Evolutionary conservation across 2,888 invertebrate genomes (phyloP).

Genomic region (Crossocerus cetratus): DNA sequence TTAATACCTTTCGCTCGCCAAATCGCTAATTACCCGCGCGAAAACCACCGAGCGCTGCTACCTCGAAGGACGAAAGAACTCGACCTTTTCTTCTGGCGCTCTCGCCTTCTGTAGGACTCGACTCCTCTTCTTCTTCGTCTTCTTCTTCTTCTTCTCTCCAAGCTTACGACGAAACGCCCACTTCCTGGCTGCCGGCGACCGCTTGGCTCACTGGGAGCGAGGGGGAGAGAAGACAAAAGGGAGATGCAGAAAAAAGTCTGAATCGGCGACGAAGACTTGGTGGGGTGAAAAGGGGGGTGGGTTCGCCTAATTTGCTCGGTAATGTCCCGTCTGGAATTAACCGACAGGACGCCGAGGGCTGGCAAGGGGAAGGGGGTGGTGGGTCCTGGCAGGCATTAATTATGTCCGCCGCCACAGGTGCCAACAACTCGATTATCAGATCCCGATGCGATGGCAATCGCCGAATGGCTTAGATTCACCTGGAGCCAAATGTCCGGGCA

Average conservation of each 20-base stretch:
- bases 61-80: conserved; percentile 44
- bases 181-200: conserved; percentile 67
- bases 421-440: conserved; percentile 75
- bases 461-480: too few species aligned
- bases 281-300: conserved; percentile 3
- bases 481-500: too few species aligned
- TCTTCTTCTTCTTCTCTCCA: conserved; percentile 35
- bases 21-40: conserved; percentile 70
- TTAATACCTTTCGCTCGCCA: conserved; percentile 70
- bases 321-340: conserved; percentile 57
- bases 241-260: conserved; percentile 2
- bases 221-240: background rate
- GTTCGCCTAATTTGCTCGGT: conserved; percentile 55
- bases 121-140: conserved; percentile 7
- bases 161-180: conserved; percentile 70
- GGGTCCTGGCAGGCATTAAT: conserved; percentile 67
- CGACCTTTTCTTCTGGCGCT: conserved; percentile 12
- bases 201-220: conserved; percentile 43
- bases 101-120: conserved; percentile 35
- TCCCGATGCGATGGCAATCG: conserved; percentile 69
- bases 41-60: too few species aligned
- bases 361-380: conserved; percentile 22
- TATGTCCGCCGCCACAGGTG: conserved; percentile 73
- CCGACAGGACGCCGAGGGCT: conserved; percentile 35
- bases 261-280: conserved; percentile 12